Base-by-base conservation (phyloP, 2,888 invertebrate species). In the Diarsia rubi region DNA sequence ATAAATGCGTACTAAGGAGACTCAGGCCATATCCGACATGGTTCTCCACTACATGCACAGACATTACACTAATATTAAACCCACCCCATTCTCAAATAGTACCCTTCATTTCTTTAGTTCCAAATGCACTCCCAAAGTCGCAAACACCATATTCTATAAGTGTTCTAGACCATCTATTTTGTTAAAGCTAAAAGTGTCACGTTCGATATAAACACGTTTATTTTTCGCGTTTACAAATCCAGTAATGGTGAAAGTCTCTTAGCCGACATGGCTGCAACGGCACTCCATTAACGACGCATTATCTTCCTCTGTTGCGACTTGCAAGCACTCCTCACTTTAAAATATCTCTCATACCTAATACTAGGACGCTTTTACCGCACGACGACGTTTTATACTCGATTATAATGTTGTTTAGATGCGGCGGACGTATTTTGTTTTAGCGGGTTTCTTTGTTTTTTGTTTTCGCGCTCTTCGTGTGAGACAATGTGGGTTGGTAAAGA, bases 221-320 rank as follows among this genome's bases (percentile, higher is more conserved):
- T 80, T 85, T 86, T 90, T 89, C 88, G 81, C 85, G 80, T 88
- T 88, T 90, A 90, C 88, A 90, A 91, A 91, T 90, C 88, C 86
- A 79, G 88, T 91, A 91, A 92, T 90, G 90, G 91, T 87, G 82
- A 83, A 89, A 92, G 89, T 91, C 91, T 88, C 90, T 93, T 89
- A 90, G 87, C 84, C 85, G 86, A 78, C 88, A 84, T 78, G 73
- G 86, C 90, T 89, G 91, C 91, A 86, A 88, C 90, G 90, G 91
- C 92, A 92, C 92, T 93, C 93, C 94, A 94, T 94, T 94, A 94
- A 90, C 89, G 88, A 92, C 90, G 93, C 93, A 94, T 94, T 94
- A 94, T 93, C 92, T 90, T 84, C 85, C 90, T 86, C 88, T 90
- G 88, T 87, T 88, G 89, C 87, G 88, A 92, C 87, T 87, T 88